phyloP scores from a whole-genome alignment of 2,888 invertebrate genomes.

The Drosophila seclusa region DNA sequence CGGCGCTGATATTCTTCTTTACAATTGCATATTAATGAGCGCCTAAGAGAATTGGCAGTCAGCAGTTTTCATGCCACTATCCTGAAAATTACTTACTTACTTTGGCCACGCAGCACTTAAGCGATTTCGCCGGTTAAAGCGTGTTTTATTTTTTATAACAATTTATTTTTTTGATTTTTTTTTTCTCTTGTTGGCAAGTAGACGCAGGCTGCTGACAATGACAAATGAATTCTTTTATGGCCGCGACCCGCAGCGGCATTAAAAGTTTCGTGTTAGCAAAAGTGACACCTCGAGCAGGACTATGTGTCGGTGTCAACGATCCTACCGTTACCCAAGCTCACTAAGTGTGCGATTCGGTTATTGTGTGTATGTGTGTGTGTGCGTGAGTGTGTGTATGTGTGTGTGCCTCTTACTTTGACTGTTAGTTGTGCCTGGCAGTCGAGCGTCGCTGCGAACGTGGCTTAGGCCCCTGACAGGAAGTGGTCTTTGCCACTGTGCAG shows the following conservation, averaged over 20 bases:
- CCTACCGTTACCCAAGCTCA: conserved; percentile 11
- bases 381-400: conserved; percentile 13
- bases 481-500: conserved; percentile 69
- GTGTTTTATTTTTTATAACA: conserved; percentile 27
- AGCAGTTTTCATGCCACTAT: conserved; percentile 42
- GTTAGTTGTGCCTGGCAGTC: conserved; percentile 41
- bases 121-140: conserved; percentile 60
- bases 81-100: conserved; percentile 25
- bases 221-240: conserved; percentile 81
- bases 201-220: conserved; percentile 74
- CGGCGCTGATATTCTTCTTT: conserved; percentile 17
- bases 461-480: conserved; percentile 74
- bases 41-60: conserved; percentile 49
- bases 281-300: conserved; percentile 68
- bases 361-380: conserved; percentile 19
- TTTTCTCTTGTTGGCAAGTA: conserved; percentile 39
- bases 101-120: conserved; percentile 49
- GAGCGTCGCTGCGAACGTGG: conserved; percentile 50
- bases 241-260: conserved; percentile 74
- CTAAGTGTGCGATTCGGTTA: conserved; percentile 5
- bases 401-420: conserved; percentile 43
- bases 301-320: conserved; percentile 32
- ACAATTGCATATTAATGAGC: conserved; percentile 77
- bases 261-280: conserved; percentile 75
- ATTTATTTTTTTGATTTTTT: not conserved